Evolutionary conservation across 2,797 vertebrate species (phyloP), one percentile per base, ranked within the genome.

Genomic region (Cirrhinus mrigala): DNA sequence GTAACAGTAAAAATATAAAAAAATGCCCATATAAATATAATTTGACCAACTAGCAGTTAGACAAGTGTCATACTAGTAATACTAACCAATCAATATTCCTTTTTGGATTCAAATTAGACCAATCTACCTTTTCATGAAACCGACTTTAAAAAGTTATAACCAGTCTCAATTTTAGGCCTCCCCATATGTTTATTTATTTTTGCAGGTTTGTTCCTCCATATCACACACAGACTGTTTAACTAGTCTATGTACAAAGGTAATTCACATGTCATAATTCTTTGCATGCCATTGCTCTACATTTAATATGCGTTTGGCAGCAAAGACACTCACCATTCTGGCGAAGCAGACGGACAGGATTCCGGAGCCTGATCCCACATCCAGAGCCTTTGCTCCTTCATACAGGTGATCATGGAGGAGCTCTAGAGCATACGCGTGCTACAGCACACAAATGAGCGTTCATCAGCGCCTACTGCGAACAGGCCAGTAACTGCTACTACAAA

Each of bases 331-430:
- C 98, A 99, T 99, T 92, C 98, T 95, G 37, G 98, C 96, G 90
- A 99, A 99, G 93, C 98, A 99, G 6, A 94, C 97, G 0, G 98
- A 98, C 85, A 99, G 96, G 92, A 99, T 99, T 85, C 98, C 98
- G 89, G 98, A 99, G 94, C 98, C 98, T 27, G 98, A 99, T 88
- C 98, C 98, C 58, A 99, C 98, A 88, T 99, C 98, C 82, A 99
- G 95, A 87, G 98, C 98, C 94, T 98, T 99, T 75, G 97, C 98
- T 90, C 98, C 98, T 76, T 99, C 98, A 20, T 97, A 95, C 90
- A 99, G 93, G 64, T 99, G 98, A 87, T 99, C 98, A 29, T 96
- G 97, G 12, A 99, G 95, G 68, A 99, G 96, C 94, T 99, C 98
- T 94, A 99, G 93, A 80, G 98, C 98, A 60, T 99, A 99, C 2